Conservation (phyloP, 2,797 vertebrate genomes). For the Coregonus sp. region DNA sequence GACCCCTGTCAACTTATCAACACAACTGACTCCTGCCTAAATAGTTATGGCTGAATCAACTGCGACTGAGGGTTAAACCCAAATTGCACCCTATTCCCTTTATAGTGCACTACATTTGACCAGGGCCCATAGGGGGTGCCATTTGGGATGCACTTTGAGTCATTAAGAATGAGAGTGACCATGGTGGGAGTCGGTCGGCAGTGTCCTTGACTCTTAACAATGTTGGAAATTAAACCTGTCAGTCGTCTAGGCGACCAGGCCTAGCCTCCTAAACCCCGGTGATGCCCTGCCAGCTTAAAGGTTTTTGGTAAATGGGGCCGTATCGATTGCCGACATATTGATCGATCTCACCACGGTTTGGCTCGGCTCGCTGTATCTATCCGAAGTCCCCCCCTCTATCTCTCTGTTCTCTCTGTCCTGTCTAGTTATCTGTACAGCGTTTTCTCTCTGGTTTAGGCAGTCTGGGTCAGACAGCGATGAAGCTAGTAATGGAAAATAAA, state of each 20-base stretch:
- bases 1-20: background rate
- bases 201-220: conserved; percentile 42
- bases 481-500: conserved; percentile 78
- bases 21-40: too few species aligned
- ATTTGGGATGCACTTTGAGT: background rate
- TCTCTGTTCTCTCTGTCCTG: conserved; percentile 51
- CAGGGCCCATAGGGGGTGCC: background rate
- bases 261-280: conserved; percentile 25
- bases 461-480: conserved; percentile 77
- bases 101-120: background rate
- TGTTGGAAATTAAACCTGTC: conserved; percentile 44
- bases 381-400: conserved; percentile 16
- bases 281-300: conserved; percentile 59
- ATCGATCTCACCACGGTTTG: conserved; percentile 50
- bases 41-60: too few species aligned
- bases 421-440: conserved; percentile 60
- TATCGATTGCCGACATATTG: conserved; percentile 53
- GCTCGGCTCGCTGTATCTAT: conserved; percentile 7
- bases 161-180: background rate
- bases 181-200: background rate
- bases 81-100: background rate
- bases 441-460: conserved; percentile 73
- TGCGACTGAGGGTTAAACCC: background rate
- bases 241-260: conserved; percentile 3
- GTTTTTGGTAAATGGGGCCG: conserved; percentile 58